Percentiles rank a stretch among this genome's conserved stretches.
phyloP scores from a whole-genome alignment of 2,888 invertebrate species.

The Merodon equestris region DNA sequence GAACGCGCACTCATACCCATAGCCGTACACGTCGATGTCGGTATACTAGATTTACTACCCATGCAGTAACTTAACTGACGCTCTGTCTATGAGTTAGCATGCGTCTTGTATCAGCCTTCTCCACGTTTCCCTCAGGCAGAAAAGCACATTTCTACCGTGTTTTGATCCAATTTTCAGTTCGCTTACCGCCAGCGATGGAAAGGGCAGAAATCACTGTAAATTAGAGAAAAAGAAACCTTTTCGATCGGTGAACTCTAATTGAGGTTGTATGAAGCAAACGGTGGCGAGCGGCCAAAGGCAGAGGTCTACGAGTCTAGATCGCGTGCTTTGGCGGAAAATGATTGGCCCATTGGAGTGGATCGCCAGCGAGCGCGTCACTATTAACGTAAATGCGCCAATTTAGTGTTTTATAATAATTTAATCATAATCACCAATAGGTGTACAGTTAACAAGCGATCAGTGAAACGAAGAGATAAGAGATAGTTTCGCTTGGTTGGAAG shows the following conservation, averaged over 20 bases:
- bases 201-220: no score
- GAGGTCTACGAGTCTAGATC: constrained; percentile 23
- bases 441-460: constrained; percentile 32
- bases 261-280: constrained; percentile 17
- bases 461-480: constrained; percentile 22
- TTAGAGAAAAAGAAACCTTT: constrained; percentile 20
- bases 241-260: constrained; percentile 52
- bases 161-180: constrained; percentile 38
- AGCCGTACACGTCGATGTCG: no score
- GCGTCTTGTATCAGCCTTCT: neutral
- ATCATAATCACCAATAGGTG: constrained; percentile 45
- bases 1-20: constrained; percentile 34
- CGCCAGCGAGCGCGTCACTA: constrained; percentile 52
- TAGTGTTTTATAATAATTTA: constrained; percentile 47
- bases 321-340: constrained; percentile 45
- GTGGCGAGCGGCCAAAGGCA: neutral
- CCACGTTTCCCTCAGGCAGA: neutral
- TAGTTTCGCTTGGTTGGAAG: no score
- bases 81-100: constrained; percentile 14
- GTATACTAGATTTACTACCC: no score
- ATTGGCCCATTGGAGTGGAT: constrained; percentile 41
- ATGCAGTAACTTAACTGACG: constrained; percentile 20
- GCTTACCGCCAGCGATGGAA: no score
- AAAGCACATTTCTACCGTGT: constrained; percentile 41
- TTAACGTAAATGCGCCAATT: constrained; percentile 59